phyloP scores from a whole-genome alignment of 2,113 vertebrate species.

The Martes martes region DNA sequence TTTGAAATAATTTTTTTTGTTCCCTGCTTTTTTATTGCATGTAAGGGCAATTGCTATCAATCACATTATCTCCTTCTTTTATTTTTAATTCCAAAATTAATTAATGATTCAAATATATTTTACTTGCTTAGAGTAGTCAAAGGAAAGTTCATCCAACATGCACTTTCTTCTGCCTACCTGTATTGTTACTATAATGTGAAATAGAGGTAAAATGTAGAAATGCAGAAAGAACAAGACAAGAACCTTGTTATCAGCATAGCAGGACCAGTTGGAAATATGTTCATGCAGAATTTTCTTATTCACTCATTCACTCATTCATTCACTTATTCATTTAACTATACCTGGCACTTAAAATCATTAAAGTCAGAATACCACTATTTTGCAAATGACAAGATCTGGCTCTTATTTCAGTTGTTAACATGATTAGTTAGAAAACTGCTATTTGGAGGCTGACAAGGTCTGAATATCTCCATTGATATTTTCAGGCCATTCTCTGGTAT shows the following conservation, averaged over 20 bases:
- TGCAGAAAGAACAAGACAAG: neutral
- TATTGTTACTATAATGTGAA: neutral
- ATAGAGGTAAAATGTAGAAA: neutral
- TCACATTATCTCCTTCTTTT: neutral
- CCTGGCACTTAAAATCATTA: neutral
- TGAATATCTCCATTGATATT: neutral
- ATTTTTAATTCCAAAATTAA: slow-evolving; percentile 9
- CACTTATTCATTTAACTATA: slow-evolving; percentile 19
- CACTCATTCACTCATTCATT: neutral
- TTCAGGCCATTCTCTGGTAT: neutral
- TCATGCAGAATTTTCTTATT: neutral
- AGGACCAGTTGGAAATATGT: neutral
- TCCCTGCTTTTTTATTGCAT: neutral
- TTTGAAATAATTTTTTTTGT: neutral
- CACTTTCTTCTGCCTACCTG: neutral
- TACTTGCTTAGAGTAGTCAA: neutral
- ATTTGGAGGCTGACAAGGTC: neutral
- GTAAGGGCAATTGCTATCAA: neutral
- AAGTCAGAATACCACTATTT: neutral
- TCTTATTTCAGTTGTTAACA: neutral
- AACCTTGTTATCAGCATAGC: neutral
- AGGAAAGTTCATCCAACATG: neutral
- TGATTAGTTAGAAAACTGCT: neutral
- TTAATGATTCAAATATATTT: neutral
- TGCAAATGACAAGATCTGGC: neutral